phyloP scores from a whole-genome alignment of 53 echinoderm and acorn worm species.

The Stichopus horrens region DNA sequence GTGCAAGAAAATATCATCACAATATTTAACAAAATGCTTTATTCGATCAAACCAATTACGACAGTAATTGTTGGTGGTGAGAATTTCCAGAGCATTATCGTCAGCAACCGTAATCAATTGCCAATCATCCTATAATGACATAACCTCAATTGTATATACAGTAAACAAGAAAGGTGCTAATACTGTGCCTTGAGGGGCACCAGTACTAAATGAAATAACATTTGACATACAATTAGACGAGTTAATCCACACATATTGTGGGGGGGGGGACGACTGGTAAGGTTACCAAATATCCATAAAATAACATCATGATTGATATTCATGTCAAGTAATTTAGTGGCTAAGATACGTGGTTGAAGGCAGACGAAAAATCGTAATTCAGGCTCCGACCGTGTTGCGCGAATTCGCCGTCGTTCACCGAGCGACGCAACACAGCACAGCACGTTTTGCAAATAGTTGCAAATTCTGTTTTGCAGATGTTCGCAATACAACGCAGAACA shows the following conservation, averaged over 20 bases:
- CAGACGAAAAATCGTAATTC: too few species aligned
- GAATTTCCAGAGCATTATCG: background rate
- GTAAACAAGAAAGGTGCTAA: conserved; percentile 4
- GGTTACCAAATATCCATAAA: too few species aligned
- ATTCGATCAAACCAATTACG: background rate
- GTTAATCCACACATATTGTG: background rate
- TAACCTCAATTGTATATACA: background rate
- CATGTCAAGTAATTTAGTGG: too few species aligned
- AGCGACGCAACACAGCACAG: too few species aligned
- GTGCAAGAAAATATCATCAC: background rate
- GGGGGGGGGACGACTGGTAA: background rate
- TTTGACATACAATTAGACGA: background rate
- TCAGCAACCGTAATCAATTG: background rate
- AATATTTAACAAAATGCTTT: background rate
- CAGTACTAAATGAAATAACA: background rate
- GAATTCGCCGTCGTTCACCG: too few species aligned
- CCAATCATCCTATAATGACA: background rate
- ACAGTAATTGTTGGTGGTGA: background rate
- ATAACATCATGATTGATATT: too few species aligned
- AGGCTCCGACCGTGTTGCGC: too few species aligned
- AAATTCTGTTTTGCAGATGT: too few species aligned
- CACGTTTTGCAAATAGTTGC: too few species aligned
- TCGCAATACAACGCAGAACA: too few species aligned
- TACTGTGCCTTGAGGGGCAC: background rate
- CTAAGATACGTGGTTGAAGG: too few species aligned